phyloP scores from a whole-genome alignment of 2,797 vertebrate species.

The Microcaecilia unicolor region DNA sequence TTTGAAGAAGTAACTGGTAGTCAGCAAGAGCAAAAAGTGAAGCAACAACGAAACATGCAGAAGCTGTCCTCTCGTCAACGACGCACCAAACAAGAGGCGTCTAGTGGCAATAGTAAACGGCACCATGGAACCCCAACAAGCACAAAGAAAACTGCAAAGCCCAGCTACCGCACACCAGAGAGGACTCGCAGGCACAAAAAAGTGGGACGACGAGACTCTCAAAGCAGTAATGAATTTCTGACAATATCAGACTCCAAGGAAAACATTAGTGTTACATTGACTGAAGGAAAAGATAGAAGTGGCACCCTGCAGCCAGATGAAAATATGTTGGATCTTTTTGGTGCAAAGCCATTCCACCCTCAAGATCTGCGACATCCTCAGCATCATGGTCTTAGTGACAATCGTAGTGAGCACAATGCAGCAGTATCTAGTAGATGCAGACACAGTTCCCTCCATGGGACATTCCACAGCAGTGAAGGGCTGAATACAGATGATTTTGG shows the following conservation, averaged over 20 bases:
- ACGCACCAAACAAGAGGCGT: slow-evolving; percentile 75
- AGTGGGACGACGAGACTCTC: slow-evolving; percentile 81
- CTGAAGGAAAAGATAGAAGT: slow-evolving; percentile 67
- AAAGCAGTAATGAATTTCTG: slow-evolving; percentile 92
- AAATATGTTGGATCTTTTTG: slow-evolving; percentile 74
- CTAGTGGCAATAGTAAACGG: slow-evolving; percentile 74
- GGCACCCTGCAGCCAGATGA: slow-evolving; percentile 64
- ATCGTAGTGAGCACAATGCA: slow-evolving; percentile 51
- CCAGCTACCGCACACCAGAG: slow-evolving; percentile 82
- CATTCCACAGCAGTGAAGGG: slow-evolving; percentile 41
- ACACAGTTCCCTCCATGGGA: slow-evolving; percentile 53
- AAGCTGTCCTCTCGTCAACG: slow-evolving; percentile 81
- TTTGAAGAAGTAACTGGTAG: slow-evolving; percentile 65
- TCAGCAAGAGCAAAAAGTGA: slow-evolving; percentile 70
- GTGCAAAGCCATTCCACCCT: slow-evolving; percentile 85
- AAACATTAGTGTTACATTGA: slow-evolving; percentile 78
- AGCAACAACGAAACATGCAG: slow-evolving; percentile 83
- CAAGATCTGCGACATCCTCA: slow-evolving; percentile 63
- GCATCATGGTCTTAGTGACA: slow-evolving; percentile 63
- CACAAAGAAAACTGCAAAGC: slow-evolving; percentile 69
- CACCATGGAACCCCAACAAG: slow-evolving; percentile 81
- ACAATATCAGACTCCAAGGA: slow-evolving; percentile 90
- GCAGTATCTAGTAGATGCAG: slow-evolving; percentile 53
- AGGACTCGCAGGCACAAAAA: slow-evolving; percentile 76
- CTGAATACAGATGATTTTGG: slow-evolving; percentile 86